Evolutionary conservation across 2,888 invertebrate genomes (phyloP).

Genomic region (Icerya purchasi): DNA sequence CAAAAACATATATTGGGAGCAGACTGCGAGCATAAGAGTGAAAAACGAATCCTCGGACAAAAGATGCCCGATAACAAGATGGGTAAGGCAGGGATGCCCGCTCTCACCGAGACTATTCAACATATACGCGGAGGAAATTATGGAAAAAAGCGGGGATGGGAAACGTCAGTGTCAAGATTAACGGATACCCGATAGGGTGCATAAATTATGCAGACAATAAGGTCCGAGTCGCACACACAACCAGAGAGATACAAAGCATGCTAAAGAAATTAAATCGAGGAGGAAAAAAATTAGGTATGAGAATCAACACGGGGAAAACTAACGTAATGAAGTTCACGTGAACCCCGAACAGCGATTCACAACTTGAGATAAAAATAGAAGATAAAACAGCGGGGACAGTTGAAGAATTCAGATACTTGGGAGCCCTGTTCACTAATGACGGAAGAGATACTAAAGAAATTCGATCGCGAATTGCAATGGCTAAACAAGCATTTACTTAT

Average conservation of each 20-base stretch:
- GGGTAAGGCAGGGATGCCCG: neutral
- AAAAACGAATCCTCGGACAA: neutral
- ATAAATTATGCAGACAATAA: neutral
- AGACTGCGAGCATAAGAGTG: neutral
- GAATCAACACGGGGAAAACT: neutral
- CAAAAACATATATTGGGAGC: neutral
- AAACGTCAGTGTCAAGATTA: neutral
- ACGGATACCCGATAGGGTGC: neutral
- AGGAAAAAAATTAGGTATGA: neutral
- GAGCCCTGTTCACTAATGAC: neutral
- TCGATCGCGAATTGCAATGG: neutral
- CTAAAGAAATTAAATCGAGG: neutral
- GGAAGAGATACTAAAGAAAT: neutral
- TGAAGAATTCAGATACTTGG: neutral
- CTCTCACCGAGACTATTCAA: neutral
- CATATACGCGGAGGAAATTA: neutral
- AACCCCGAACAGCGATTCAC: neutral
- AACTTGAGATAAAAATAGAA: neutral
- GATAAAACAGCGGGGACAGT: neutral
- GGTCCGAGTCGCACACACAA: neutral
- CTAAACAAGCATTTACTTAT: neutral
- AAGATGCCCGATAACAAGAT: neutral
- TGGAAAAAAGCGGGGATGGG: too few relatives aligned
- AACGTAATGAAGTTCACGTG: neutral
- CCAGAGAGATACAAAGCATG: neutral